A percentile compares a stretch with the other conserved stretches of the same genome.
Conservation (phyloP, 2,113 vertebrate species). For the Heloderma charlesbogerti region DNA sequence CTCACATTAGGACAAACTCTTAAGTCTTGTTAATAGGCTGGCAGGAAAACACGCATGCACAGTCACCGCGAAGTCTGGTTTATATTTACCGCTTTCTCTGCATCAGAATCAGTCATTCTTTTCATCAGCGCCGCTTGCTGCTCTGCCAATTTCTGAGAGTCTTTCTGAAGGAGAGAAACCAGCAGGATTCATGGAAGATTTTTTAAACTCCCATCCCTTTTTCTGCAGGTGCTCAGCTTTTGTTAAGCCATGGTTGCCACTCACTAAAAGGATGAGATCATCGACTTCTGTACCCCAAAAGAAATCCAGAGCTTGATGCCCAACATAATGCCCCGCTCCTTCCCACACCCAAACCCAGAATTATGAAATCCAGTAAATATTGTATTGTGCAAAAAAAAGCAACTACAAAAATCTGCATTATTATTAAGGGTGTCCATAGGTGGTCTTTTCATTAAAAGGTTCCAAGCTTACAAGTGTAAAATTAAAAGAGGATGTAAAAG, state of each 20-base stretch:
- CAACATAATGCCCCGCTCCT: background rate
- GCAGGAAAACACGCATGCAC: background rate
- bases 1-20: no score
- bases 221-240: background rate
- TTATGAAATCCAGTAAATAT: background rate
- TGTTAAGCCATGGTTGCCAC: background rate
- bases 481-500: no score
- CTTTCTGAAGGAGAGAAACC: constrained; percentile 72
- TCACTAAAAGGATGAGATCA: background rate
- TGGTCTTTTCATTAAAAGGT: background rate
- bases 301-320: background rate
- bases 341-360: background rate
- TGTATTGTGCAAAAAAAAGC: background rate
- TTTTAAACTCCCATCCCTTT: background rate
- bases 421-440: background rate
- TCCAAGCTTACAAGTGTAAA: background rate
- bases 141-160: constrained; percentile 80
- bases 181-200: background rate
- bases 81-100: constrained; percentile 84
- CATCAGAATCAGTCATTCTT: constrained; percentile 83
- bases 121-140: constrained; percentile 83
- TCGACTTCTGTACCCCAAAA: background rate
- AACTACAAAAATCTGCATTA: background rate
- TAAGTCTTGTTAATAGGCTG: background rate
- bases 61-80: background rate